Conservation (phyloP, 2,888 invertebrate species). For the Aphrophora alni region DNA sequence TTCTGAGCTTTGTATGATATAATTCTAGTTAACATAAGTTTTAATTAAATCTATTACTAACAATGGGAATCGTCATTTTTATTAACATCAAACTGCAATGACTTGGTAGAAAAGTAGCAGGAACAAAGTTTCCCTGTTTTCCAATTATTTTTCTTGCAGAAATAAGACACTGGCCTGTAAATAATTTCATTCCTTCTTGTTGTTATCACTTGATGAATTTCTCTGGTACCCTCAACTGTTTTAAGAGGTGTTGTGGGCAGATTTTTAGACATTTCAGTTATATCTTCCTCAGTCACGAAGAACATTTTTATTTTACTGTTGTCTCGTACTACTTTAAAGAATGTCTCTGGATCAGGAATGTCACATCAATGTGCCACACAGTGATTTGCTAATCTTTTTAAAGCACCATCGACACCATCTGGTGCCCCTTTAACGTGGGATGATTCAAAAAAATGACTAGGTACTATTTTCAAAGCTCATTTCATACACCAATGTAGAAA, state of each 20-base stretch:
- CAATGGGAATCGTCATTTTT: no score
- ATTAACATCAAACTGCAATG: no score
- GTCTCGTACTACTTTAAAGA: background rate
- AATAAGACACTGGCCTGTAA: no score
- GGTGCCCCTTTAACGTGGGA: constrained; percentile 30
- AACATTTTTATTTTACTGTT: constrained; percentile 9
- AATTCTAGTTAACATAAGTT: no score
- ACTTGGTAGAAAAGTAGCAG: no score
- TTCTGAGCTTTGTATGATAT: no score
- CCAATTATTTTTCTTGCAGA: no score
- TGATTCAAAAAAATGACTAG: constrained; percentile 27
- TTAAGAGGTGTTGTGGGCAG: background rate
- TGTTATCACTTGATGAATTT: no score
- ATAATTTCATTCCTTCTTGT: no score
- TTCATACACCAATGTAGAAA: background rate
- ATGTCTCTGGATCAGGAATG: constrained; percentile 9
- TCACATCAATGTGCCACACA: constrained; percentile 21
- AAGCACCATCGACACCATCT: constrained; percentile 26
- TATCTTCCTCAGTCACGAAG: constrained; percentile 4
- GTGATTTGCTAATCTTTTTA: constrained; percentile 12
- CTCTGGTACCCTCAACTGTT: no score
- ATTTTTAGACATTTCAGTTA: background rate
- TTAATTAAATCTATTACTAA: no score
- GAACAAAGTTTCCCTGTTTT: no score
- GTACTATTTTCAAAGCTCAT: constrained; percentile 18